Percentiles rank a stretch among this genome's conserved stretches.
phyloP scores from a whole-genome alignment of 1,140 invertebrate genomes.

The Drosophila equinoxialis region DNA sequence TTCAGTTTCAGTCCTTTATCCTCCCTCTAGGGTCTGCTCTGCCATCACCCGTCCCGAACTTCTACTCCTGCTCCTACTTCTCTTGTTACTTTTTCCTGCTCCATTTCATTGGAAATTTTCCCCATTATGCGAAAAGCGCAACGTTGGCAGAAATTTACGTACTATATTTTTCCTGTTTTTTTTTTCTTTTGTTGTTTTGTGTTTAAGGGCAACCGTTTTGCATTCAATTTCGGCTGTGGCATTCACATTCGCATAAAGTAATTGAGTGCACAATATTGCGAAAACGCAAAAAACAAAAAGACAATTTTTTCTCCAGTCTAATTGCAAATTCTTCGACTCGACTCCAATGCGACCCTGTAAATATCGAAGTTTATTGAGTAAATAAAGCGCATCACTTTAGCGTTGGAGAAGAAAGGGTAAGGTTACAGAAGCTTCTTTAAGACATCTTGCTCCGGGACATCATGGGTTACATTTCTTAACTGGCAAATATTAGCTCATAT shows the following conservation, averaged over 20 bases:
- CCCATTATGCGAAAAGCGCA: constrained; percentile 68
- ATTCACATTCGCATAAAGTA: constrained; percentile 57
- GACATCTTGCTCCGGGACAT: no score
- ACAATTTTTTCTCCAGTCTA: constrained; percentile 4
- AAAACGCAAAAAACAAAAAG: constrained; percentile 39
- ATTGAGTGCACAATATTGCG: constrained; percentile 71
- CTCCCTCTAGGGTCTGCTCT: background rate
- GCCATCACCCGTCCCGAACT: background rate
- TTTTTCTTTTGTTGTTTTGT: constrained; percentile 32
- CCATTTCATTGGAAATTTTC: constrained; percentile 49
- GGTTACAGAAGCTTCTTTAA: no score
- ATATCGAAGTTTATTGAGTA: background rate
- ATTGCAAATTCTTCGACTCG: background rate
- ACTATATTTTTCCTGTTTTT: constrained; percentile 10
- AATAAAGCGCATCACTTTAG: background rate
- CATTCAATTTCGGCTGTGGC: constrained; percentile 66
- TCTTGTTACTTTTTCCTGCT: constrained; percentile 2
- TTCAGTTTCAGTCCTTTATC: constrained; percentile 55
- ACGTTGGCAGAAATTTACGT: constrained; percentile 62
- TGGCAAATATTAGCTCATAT: no score
- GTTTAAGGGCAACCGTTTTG: constrained; percentile 52
- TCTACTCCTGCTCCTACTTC: background rate
- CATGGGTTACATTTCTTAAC: no score
- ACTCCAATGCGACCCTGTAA: background rate
- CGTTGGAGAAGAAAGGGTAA: no score